Evolutionary conservation across 2,113 vertebrate species (phyloP).

Genomic region (Carassius auratus): DNA sequence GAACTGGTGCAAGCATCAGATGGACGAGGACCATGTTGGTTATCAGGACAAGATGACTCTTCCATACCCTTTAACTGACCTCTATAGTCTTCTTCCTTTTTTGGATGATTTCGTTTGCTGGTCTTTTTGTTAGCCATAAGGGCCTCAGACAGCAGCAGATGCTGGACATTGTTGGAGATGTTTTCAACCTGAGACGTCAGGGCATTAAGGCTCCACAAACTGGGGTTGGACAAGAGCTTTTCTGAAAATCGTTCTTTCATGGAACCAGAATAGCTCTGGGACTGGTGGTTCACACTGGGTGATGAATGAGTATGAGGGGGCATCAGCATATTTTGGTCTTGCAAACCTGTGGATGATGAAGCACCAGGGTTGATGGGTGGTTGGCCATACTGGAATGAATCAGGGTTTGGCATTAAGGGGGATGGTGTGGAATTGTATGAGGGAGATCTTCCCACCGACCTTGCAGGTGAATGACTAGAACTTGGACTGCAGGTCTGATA

Average conservation of each 20-base stretch:
- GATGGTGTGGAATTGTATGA: conserved; percentile 97
- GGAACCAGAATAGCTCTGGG: conserved; percentile 82
- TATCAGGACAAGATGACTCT: conserved; percentile 82
- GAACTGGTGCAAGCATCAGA: conserved; percentile 85
- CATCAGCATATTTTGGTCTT: conserved; percentile 92
- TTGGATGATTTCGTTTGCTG: conserved; percentile 76
- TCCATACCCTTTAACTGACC: conserved; percentile 82
- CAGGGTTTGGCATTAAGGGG: conserved; percentile 93
- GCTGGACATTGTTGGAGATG: conserved; percentile 97
- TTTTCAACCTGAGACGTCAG: conserved; percentile 98
- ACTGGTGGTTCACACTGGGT: conserved; percentile 76
- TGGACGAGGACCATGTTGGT: conserved; percentile 77
- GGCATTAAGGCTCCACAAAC: conserved; percentile 93
- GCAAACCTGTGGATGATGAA: conserved; percentile 71
- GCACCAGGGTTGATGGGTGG: conserved; percentile 80
- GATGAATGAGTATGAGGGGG: conserved; percentile 82
- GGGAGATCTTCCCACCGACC: conserved; percentile 91
- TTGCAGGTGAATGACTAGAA: conserved; percentile 92
- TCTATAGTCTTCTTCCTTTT: conserved; percentile 89
- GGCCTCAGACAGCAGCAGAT: conserved; percentile 90
- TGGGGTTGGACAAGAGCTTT: conserved; percentile 90
- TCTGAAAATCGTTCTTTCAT: conserved; percentile 93
- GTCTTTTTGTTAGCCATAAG: conserved; percentile 87
- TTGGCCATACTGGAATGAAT: conserved; percentile 91
- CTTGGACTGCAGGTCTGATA: conserved; percentile 97